These are phyloP conservation scores for Tubulanus polymorphus DNA, from an alignment of 2,888 invertebrate species.

Conservation along the genomic window DNA sequence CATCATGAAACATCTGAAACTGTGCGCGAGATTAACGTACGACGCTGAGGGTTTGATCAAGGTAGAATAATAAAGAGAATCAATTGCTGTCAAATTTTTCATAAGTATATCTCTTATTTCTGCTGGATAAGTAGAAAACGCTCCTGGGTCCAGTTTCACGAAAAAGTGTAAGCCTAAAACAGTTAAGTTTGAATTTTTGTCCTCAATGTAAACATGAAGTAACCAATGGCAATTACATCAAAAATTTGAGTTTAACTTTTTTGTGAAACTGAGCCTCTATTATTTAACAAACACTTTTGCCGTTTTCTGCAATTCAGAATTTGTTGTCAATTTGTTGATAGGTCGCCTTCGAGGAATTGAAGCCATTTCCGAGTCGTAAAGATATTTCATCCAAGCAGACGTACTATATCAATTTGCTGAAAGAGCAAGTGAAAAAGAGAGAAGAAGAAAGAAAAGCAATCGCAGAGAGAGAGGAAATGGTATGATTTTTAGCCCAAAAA, in stretches of 20 bases:
- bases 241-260: too few relatives aligned
- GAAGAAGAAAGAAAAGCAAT: slow-evolving; percentile 41
- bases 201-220: too few relatives aligned
- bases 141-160: not conserved
- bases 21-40: slow-evolving; percentile 53
- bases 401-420: slow-evolving; percentile 53
- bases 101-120: not conserved
- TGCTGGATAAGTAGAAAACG: not conserved
- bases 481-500: slow-evolving; percentile 19
- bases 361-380: slow-evolving; percentile 54
- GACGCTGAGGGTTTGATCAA: slow-evolving; percentile 56
- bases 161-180: too few relatives aligned
- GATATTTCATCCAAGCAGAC: slow-evolving; percentile 54
- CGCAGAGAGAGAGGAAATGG: slow-evolving; percentile 41
- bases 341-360: slow-evolving; percentile 56
- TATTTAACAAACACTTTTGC: too few relatives aligned
- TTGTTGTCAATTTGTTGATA: slow-evolving; percentile 26
- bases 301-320: too few relatives aligned
- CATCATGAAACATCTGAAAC: slow-evolving; percentile 57
- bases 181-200: too few relatives aligned
- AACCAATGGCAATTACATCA: too few relatives aligned
- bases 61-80: too few relatives aligned
- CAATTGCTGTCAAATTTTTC: too few relatives aligned
- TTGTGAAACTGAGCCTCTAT: too few relatives aligned
- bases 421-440: slow-evolving; percentile 52